Conservation (phyloP, 2,888 invertebrate species). For the Tricholauxania praeusta region DNA sequence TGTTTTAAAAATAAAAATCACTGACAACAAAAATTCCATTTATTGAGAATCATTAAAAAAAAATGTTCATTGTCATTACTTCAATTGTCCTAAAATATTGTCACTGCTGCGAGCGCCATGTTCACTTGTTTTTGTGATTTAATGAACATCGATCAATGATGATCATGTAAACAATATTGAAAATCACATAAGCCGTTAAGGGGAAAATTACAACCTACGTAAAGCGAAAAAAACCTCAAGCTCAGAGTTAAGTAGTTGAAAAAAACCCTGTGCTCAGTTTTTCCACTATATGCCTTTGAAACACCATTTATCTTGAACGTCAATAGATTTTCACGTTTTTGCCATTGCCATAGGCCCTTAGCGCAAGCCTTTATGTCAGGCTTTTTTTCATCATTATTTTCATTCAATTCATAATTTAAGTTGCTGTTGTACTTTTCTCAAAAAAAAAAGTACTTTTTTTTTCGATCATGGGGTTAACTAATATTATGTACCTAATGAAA, state of each 20-base stretch:
- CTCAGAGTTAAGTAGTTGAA: too few species aligned
- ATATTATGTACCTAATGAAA: too few species aligned
- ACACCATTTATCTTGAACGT: conserved; percentile 12
- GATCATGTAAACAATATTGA: conserved; percentile 47
- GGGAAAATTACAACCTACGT: conserved; percentile 48
- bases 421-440: conserved; percentile 8
- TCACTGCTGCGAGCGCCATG: conserved; percentile 26
- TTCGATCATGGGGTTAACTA: conserved; percentile 34
- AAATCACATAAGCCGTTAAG: conserved; percentile 48
- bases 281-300: conserved; percentile 3
- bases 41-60: too few species aligned
- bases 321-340: conserved; percentile 34
- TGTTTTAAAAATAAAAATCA: too few species aligned
- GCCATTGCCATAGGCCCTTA: conserved; percentile 3
- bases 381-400: not conserved
- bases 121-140: conserved; percentile 36
- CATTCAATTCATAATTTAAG: conserved; percentile 39
- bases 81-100: not conserved
- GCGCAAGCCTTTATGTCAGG: not conserved
- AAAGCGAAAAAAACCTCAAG: not conserved
- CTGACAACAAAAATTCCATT: too few species aligned
- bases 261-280: too few species aligned
- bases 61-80: too few species aligned
- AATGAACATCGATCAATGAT: conserved; percentile 33
- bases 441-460: conserved; percentile 41